A percentile compares a stretch with the other conserved stretches of the same genome.
Conservation (phyloP, 2,888 invertebrate species). For the Gastrophysa polygoni region DNA sequence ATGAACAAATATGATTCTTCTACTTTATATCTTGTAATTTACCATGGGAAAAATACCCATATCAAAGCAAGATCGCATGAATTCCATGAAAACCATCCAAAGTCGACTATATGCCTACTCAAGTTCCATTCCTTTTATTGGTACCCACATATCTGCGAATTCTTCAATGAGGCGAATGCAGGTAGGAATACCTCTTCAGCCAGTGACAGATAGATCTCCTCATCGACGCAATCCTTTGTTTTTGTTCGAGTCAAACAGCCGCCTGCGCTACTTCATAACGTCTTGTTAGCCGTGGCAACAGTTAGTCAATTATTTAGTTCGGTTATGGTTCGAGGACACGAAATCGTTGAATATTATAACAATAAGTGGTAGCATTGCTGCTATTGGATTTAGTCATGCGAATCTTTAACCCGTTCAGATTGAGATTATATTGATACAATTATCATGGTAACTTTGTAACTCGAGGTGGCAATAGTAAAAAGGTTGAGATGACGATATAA, state of each 20-base stretch:
- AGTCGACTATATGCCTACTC: no score
- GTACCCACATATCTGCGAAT: conserved; percentile 23
- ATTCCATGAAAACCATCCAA: no score
- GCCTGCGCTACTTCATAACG: conserved; percentile 31
- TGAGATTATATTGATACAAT: not conserved
- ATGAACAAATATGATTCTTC: no score
- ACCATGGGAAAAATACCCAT: no score
- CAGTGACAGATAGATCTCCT: conserved; percentile 32
- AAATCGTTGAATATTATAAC: not conserved
- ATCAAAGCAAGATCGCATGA: no score
- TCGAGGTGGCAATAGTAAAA: no score
- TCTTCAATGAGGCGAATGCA: conserved; percentile 30
- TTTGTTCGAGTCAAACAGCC: conserved; percentile 29
- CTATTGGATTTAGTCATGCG: not conserved
- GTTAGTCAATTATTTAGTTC: conserved; percentile 19
- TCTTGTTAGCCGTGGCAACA: conserved; percentile 32
- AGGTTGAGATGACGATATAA: no score
- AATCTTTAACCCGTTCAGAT: not conserved
- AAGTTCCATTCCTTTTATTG: not conserved
- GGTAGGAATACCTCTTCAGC: conserved; percentile 31
- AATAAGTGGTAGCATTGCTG: conserved; percentile 1
- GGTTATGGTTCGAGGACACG: conserved; percentile 1
- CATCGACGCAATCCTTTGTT: conserved; percentile 32
- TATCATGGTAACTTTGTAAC: not conserved
- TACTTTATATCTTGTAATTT: no score